These are phyloP conservation scores for Eristalis arbustorum DNA, from an alignment of 2,888 invertebrate species.

Conservation along the genomic window DNA sequence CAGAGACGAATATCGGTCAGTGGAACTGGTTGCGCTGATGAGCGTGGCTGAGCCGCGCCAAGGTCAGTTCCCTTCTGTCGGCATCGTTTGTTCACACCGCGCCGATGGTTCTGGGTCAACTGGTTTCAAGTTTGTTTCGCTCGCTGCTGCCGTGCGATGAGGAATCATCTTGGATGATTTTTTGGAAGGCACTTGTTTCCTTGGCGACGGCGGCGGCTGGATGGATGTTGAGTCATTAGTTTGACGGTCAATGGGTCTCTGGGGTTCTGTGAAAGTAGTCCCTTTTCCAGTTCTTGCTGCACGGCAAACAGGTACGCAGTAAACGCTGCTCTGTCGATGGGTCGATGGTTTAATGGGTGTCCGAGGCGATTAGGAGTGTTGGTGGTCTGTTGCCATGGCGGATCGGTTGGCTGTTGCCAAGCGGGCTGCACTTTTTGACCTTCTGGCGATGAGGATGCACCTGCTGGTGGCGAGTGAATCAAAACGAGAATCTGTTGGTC, in stretches of 20 bases:
- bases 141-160: neutral
- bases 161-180: conserved; percentile 26
- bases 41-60: conserved; percentile 36
- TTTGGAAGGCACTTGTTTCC: conserved; percentile 20
- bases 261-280: conserved; percentile 47
- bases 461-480: too few species aligned
- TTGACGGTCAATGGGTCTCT: conserved; percentile 42
- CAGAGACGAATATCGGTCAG: conserved; percentile 43
- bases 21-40: conserved; percentile 59
- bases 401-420: too few species aligned
- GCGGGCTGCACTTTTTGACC: too few species aligned
- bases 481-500: too few species aligned
- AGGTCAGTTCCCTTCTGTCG: conserved; percentile 66
- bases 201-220: neutral
- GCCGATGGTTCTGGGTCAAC: conserved; percentile 55
- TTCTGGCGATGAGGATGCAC: too few species aligned
- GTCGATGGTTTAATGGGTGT: neutral
- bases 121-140: conserved; percentile 7
- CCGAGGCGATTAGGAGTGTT: neutral
- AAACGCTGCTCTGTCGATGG: neutral
- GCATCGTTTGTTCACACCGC: conserved; percentile 30
- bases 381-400: neutral
- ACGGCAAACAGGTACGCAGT: neutral
- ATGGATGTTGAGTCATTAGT: conserved; percentile 23
- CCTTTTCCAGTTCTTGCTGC: conserved; percentile 6